Evolutionary conservation across 2,888 invertebrate species (phyloP).

Genomic region (Metopia argyrocephala): DNA sequence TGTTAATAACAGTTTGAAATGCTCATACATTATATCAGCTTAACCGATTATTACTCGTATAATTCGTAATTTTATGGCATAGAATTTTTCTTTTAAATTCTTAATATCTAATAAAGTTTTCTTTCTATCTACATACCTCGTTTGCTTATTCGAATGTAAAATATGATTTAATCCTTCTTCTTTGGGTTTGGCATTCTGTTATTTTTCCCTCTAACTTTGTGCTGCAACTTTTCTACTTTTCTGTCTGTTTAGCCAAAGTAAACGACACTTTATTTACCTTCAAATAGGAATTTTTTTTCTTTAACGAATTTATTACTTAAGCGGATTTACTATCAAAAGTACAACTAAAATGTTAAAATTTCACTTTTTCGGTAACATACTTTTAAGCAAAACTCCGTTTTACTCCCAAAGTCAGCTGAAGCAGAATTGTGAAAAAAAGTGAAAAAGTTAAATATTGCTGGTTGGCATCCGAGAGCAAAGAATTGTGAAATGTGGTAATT

Average conservation of each 20-base stretch:
- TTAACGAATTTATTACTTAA: constrained; percentile 58
- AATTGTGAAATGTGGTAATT: background rate
- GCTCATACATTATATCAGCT: background rate
- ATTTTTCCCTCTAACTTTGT: constrained; percentile 6
- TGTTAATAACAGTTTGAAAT: no score
- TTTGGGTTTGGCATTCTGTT: background rate
- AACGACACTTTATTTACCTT: constrained; percentile 44
- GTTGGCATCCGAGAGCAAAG: background rate
- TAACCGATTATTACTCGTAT: background rate
- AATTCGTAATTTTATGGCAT: background rate
- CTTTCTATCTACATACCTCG: background rate
- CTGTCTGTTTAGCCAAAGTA: constrained; percentile 31
- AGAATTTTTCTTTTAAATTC: background rate
- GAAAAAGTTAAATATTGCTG: background rate
- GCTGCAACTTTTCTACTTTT: constrained; percentile 26
- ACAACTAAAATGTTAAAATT: no score
- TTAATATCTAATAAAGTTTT: background rate
- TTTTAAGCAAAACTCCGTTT: no score
- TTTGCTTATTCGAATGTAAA: background rate
- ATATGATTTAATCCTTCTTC: background rate
- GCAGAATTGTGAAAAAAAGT: no score
- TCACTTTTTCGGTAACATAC: no score
- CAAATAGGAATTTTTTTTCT: constrained; percentile 42
- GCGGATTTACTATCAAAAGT: constrained; percentile 51
- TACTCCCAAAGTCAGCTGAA: no score